Conservation (phyloP, 2,113 vertebrate genomes). For the Gadus chalcogrammus region DNA sequence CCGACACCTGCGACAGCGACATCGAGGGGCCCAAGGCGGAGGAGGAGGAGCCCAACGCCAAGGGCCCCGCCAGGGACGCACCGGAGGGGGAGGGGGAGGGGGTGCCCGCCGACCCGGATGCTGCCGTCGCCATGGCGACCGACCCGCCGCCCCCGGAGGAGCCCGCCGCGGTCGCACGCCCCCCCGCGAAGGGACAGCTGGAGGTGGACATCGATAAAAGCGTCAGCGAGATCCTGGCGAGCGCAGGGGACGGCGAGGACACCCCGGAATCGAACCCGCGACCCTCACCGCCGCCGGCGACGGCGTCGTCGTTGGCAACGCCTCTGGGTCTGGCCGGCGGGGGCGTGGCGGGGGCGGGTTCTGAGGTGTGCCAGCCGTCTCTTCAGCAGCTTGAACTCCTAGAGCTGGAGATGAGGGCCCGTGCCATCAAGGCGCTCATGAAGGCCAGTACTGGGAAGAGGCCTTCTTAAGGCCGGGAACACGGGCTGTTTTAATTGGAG, state of each 20-base stretch:
- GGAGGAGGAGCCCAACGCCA: slow-evolving; percentile 84
- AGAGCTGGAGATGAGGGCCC: slow-evolving; percentile 94
- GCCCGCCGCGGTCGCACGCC: slow-evolving; percentile 43
- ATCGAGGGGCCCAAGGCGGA: slow-evolving; percentile 89
- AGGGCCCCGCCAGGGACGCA: too few species aligned
- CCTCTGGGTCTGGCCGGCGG: slow-evolving; percentile 36
- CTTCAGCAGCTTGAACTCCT: slow-evolving; percentile 93
- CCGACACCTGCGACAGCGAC: slow-evolving; percentile 93
- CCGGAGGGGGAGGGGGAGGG: slow-evolving; percentile 6
- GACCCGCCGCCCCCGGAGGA: slow-evolving; percentile 66
- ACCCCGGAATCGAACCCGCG: slow-evolving; percentile 41
- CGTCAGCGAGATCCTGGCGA: slow-evolving; percentile 89
- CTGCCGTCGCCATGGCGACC: slow-evolving; percentile 42
- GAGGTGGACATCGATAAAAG: slow-evolving; percentile 94
- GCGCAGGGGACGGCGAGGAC: slow-evolving; percentile 64
- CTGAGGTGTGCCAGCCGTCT: slow-evolving; percentile 79
- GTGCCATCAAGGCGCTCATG: slow-evolving; percentile 97
- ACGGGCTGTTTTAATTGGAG: background rate
- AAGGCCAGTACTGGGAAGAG: slow-evolving; percentile 89
- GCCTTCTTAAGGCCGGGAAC: slow-evolving; percentile 7
- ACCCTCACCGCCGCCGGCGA: slow-evolving; percentile 2
- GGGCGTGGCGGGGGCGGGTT: background rate
- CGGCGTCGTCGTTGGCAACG: background rate
- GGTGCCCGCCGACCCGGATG: slow-evolving; percentile 24
- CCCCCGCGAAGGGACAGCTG: slow-evolving; percentile 81